Evolutionary conservation across 2,797 vertebrate species (phyloP), one percentile per base, ranked within the genome.

Genomic region (Semotilus atromaculatus): DNA sequence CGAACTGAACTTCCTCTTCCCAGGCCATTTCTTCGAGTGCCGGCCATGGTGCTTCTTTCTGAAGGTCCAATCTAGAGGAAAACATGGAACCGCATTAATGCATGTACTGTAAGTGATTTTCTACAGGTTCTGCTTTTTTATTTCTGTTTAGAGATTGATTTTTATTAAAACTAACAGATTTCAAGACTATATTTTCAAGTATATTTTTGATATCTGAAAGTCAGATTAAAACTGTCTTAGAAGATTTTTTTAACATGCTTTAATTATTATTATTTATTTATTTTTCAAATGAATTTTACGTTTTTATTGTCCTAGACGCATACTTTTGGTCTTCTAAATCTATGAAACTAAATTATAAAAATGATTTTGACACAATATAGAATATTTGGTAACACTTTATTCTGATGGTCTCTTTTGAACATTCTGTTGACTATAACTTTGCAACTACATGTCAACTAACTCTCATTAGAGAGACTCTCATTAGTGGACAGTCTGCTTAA

Each of bases 1-100:
- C 0, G 90, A 70, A 62, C 88, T 90, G 83, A 91, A 92, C 79
- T 93, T 94, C 51, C 95, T 93, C 87, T 96, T 96, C 29, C 94
- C 93, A 0, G 94, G 93, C 48, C 92, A 79, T 40, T 87, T 86
- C 67, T 89, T 92, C 26, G 91, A 89, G 16, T 81, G 72, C 7
- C 48, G 73, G 36, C 40, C 55, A 4, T 82, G 40, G 0, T 62
- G 23, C 40, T 43, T 81, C 38, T 86, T 91, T 64, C 55, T 86
- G 67, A 90, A 14, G 0, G 1, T 1, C 0, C 86, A 81, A n/a
- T 86, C 89, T 3, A 11, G 29, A 58, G 19, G 26, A 72, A 36
- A 77, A 81, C 68, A 80, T 9, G 55, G 6, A 16, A 53, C 18
- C 55, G 2, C 36, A 29, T 60, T 77, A 40, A 58, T 36, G 13